Evolutionary conservation across 2,888 invertebrate species (phyloP).

Genomic region (Lochmaea capreae): DNA sequence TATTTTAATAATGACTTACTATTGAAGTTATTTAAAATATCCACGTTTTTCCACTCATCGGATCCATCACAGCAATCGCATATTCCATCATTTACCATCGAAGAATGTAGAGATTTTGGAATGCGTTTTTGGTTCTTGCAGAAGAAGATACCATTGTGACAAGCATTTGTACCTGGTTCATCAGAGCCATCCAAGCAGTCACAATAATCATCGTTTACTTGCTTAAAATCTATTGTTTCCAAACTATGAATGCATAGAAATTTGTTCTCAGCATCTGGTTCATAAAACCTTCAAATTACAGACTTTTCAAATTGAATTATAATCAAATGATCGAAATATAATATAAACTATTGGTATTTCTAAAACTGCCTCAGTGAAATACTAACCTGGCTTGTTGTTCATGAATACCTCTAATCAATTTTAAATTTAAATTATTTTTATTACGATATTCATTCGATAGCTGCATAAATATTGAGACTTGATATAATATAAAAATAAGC

Average conservation of each 20-base stretch:
- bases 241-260: conserved; percentile 42
- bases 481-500: conserved; percentile 40
- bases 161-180: conserved; percentile 94
- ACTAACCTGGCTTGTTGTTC: conserved; percentile 29
- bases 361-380: neutral
- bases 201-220: conserved; percentile 89
- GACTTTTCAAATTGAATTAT: neutral
- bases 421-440: conserved; percentile 15
- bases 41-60: conserved; percentile 70
- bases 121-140: conserved; percentile 78
- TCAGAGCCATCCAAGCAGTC: conserved; percentile 92
- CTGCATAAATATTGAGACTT: conserved; percentile 40
- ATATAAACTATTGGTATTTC: neutral
- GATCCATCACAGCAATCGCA: conserved; percentile 96
- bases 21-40: conserved; percentile 13
- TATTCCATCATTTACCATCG: conserved; percentile 91
- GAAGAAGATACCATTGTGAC: conserved; percentile 88
- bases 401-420: conserved; percentile 39
- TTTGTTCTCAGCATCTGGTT: conserved; percentile 30
- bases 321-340: neutral
- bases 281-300: conserved; percentile 32
- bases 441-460: conserved; percentile 30
- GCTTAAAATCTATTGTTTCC: conserved; percentile 39
- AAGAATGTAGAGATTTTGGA: conserved; percentile 72
- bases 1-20: conserved; percentile 12